Percentiles rank a stretch among this genome's conserved stretches.
Evolutionary conservation across 2,113 vertebrate species (phyloP).

Genomic region (Arenaria interpres): DNA sequence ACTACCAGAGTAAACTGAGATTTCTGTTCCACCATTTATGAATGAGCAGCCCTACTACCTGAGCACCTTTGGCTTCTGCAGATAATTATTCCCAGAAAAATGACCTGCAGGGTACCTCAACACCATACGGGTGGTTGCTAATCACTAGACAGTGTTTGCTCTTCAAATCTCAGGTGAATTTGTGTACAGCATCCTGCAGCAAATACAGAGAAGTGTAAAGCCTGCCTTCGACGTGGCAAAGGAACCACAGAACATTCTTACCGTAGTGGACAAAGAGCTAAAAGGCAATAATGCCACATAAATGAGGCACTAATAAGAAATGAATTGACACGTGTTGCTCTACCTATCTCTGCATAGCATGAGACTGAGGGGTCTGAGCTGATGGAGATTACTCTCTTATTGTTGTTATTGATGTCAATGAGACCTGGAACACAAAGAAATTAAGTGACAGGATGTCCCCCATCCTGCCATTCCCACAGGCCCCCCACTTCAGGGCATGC

Average conservation of each 20-base stretch:
- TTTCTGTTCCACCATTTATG: neutral
- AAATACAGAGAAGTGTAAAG: neutral
- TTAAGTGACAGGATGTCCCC: neutral
- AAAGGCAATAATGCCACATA: neutral
- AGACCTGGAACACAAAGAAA: neutral
- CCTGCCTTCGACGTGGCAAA: neutral
- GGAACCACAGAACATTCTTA: neutral
- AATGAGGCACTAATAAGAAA: neutral
- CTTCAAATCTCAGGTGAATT: neutral
- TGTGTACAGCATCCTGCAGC: neutral
- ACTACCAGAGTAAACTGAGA: neutral
- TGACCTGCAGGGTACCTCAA: neutral
- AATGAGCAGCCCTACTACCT: neutral
- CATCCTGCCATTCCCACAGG: rapidly evolving
- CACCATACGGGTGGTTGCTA: neutral
- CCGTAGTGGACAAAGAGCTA: neutral
- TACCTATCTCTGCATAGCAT: neutral
- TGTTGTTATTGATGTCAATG: neutral
- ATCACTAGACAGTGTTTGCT: neutral
- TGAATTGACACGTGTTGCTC: neutral
- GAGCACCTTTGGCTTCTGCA: neutral
- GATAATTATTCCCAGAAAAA: neutral
- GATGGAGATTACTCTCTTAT: neutral
- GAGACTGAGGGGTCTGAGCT: neutral
- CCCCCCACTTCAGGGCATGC: neutral